phyloP scores from a whole-genome alignment of 2,797 vertebrate species.

The Sus cebifrons region DNA sequence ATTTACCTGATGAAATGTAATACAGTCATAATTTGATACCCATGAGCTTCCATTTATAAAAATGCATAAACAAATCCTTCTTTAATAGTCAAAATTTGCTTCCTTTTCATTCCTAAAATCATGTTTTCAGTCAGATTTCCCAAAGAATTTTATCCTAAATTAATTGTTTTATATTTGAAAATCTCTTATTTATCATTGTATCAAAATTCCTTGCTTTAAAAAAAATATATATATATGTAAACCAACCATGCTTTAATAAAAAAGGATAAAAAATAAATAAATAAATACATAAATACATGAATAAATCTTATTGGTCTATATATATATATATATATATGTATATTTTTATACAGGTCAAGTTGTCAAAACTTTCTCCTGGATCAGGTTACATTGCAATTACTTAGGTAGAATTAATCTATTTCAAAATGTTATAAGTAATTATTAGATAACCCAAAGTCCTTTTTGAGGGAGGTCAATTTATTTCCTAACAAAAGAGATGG shows the following conservation, averaged over 20 bases:
- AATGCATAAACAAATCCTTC: not conserved
- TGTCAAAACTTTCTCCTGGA: not conserved
- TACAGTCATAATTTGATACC: not conserved
- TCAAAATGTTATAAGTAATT: not conserved
- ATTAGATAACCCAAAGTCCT: not conserved
- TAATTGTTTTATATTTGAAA: not conserved
- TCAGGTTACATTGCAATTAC: not conserved
- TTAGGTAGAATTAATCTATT: slow-evolving; percentile 11
- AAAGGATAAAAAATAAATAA: no score
- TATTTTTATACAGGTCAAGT: not conserved
- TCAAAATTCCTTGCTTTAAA: slow-evolving; percentile 16
- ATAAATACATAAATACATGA: no score
- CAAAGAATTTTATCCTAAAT: not conserved
- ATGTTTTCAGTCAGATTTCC: not conserved
- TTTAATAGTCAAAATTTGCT: not conserved
- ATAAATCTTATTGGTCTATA: no score
- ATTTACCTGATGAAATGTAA: not conserved
- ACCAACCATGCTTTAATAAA: no score
- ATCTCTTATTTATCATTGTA: not conserved
- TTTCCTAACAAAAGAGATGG: not conserved
- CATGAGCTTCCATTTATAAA: slow-evolving; percentile 26
- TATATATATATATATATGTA: not conserved
- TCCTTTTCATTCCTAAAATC: slow-evolving; percentile 34
- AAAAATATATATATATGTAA: no score
- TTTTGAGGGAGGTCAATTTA: not conserved